These are phyloP conservation scores for Helicoverpa assulta DNA, from an alignment of 2,888 invertebrate species.

Conservation along the genomic window DNA sequence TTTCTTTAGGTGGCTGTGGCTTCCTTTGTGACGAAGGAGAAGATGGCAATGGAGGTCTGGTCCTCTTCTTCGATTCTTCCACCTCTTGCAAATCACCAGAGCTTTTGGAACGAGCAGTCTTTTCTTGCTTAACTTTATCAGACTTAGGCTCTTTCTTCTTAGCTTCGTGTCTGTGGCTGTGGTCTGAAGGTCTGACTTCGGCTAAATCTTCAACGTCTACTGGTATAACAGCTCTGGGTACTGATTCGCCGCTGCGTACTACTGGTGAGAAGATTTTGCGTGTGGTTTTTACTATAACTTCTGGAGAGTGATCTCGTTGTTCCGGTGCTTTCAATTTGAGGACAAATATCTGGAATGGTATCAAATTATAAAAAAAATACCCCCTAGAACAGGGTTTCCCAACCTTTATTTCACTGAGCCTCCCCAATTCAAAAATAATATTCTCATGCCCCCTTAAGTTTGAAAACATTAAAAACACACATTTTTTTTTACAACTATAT, in stretches of 20 bases:
- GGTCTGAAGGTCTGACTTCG: constrained; percentile 76
- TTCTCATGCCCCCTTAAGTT: no score
- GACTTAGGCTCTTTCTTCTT: constrained; percentile 67
- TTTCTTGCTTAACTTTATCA: constrained; percentile 68
- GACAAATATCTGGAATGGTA: constrained; percentile 78
- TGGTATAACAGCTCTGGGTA: constrained; percentile 88
- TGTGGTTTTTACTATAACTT: constrained; percentile 95
- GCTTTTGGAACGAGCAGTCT: constrained; percentile 72
- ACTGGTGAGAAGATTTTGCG: constrained; percentile 94
- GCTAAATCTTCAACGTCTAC: constrained; percentile 81
- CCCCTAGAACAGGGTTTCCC: no score
- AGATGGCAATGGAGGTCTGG: constrained; percentile 90
- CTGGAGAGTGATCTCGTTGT: constrained; percentile 85
- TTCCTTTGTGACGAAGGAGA: constrained; percentile 91
- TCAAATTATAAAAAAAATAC: neutral
- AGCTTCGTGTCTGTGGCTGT: constrained; percentile 63
- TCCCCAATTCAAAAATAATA: no score
- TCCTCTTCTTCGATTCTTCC: constrained; percentile 79
- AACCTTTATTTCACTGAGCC: no score
- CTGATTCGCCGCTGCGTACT: constrained; percentile 89
- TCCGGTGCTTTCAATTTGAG: constrained; percentile 85
- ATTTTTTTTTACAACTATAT: no score
- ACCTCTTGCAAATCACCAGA: constrained; percentile 80
- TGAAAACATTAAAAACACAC: no score
- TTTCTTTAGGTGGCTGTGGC: constrained; percentile 89